These are phyloP conservation scores for Acronicta leporina DNA, from an alignment of 2,888 invertebrate species.

Conservation along the genomic window DNA sequence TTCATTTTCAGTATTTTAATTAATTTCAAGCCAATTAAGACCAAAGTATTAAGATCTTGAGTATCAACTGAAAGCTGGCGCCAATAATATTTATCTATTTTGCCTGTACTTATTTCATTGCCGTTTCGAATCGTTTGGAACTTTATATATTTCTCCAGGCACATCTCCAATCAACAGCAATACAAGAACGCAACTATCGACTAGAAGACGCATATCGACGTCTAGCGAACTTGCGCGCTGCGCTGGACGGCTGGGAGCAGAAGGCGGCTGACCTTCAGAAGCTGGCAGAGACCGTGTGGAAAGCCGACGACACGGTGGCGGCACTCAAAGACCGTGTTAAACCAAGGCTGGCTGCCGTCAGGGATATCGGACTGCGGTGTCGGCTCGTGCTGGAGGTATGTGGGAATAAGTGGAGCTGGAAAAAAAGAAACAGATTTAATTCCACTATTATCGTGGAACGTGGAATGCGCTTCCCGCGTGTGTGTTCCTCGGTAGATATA, in stretches of 20 bases:
- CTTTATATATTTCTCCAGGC: conserved; percentile 64
- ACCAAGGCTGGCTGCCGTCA: conserved; percentile 67
- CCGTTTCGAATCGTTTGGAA: too few species aligned
- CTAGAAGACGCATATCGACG: conserved; percentile 71
- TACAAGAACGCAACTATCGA: conserved; percentile 80
- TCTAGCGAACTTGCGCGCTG: conserved; percentile 63
- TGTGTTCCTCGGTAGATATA: too few species aligned
- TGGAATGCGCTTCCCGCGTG: too few species aligned
- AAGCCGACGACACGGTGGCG: conserved; percentile 83
- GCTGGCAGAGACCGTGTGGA: conserved; percentile 83
- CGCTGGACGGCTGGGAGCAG: conserved; percentile 74
- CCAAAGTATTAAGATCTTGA: too few species aligned
- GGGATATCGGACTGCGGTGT: conserved; percentile 73
- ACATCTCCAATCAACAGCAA: conserved; percentile 80
- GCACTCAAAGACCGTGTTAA: conserved; percentile 84
- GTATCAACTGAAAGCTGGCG: too few species aligned
- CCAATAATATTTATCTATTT: too few species aligned
- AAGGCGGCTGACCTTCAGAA: conserved; percentile 82
- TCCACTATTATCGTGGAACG: too few species aligned
- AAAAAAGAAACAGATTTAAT: too few species aligned
- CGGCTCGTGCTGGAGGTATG: conserved; percentile 76
- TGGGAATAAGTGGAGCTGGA: neutral
- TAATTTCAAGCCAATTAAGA: too few species aligned
- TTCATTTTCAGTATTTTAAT: too few species aligned
- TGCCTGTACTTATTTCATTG: too few species aligned